A percentile compares a stretch with the other conserved stretches of the same genome.
These are phyloP conservation scores for Ypsolopha sequella DNA, from an alignment of 2,888 invertebrate genomes.

Conservation along the genomic window DNA sequence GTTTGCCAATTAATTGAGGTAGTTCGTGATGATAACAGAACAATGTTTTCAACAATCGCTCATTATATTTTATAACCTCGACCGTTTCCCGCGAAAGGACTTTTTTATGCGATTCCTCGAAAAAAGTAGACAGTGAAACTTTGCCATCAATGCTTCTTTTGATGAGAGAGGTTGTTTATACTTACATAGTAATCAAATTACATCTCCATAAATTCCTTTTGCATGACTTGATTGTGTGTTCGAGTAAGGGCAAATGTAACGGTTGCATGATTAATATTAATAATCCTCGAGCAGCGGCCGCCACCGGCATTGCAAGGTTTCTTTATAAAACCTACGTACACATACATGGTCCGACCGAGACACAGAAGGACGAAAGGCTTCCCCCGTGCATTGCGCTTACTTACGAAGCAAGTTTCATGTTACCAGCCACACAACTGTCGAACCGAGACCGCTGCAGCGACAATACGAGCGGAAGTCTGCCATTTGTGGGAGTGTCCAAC, in stretches of 20 bases:
- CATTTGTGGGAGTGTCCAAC: not conserved
- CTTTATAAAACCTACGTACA: constrained; percentile 31
- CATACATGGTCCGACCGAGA: constrained; percentile 25
- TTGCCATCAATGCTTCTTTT: too few relatives aligned
- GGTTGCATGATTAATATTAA: not conserved
- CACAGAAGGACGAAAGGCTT: constrained; percentile 48
- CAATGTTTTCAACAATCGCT: too few relatives aligned
- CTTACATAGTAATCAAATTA: too few relatives aligned
- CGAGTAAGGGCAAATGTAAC: not conserved
- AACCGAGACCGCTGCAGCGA: constrained; percentile 9
- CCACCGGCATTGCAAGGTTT: constrained; percentile 32
- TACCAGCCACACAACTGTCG: constrained; percentile 15
- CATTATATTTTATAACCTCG: too few relatives aligned
- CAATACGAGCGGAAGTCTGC: not conserved
- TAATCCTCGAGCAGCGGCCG: not conserved
- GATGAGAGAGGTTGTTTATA: too few relatives aligned
- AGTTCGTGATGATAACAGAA: not conserved
- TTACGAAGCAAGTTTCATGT: constrained; percentile 3
- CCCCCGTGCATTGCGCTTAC: constrained; percentile 24
- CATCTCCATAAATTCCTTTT: too few relatives aligned
- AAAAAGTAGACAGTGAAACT: too few relatives aligned
- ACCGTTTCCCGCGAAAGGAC: too few relatives aligned
- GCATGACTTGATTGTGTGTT: too few relatives aligned
- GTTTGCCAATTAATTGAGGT: not conserved
- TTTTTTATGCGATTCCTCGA: too few relatives aligned